Percentiles rank a stretch among this genome's conserved stretches.
Conservation (phyloP, 92 coral and sea anemone genomes). For the Phenganax stokvisi region DNA sequence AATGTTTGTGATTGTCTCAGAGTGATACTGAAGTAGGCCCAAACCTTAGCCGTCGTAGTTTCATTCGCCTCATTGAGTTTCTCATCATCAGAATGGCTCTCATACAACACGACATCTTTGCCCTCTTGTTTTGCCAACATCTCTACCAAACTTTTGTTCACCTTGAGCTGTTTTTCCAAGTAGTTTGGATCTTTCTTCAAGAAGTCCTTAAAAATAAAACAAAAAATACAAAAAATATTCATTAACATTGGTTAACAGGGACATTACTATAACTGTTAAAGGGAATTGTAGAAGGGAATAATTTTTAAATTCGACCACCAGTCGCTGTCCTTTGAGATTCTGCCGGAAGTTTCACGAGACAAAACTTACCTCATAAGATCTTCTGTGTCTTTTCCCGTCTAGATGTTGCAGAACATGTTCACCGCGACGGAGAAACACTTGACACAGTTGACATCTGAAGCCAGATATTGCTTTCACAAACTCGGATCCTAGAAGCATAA, state of each 20-base stretch:
- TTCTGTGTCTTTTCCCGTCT: constrained; percentile 69
- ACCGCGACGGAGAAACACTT: constrained; percentile 71
- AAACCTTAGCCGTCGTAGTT: constrained; percentile 13
- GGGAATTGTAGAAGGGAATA: too few relatives aligned
- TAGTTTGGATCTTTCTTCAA: constrained; percentile 77
- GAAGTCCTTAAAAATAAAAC: constrained; percentile 43
- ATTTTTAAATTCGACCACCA: too few relatives aligned
- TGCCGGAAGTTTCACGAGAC: too few relatives aligned
- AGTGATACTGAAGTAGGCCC: not conserved
- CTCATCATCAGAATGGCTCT: constrained; percentile 56
- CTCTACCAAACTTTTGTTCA: constrained; percentile 72
- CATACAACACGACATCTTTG: constrained; percentile 77
- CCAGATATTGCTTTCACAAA: constrained; percentile 98
- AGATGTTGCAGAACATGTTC: constrained; percentile 78
- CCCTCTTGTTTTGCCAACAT: constrained; percentile 79
- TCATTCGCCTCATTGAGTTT: constrained; percentile 45
- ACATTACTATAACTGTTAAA: too few relatives aligned
- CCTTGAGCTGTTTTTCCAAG: constrained; percentile 57
- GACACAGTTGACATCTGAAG: constrained; percentile 94
- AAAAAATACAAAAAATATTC: not conserved
- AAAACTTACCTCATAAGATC: constrained; percentile 62
- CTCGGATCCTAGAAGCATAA: constrained; percentile 66
- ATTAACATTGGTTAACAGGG: not conserved
- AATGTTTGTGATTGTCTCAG: not conserved
- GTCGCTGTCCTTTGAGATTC: too few relatives aligned